Conservation (phyloP, 2,113 vertebrate genomes). For the Etheostoma spectabile region DNA sequence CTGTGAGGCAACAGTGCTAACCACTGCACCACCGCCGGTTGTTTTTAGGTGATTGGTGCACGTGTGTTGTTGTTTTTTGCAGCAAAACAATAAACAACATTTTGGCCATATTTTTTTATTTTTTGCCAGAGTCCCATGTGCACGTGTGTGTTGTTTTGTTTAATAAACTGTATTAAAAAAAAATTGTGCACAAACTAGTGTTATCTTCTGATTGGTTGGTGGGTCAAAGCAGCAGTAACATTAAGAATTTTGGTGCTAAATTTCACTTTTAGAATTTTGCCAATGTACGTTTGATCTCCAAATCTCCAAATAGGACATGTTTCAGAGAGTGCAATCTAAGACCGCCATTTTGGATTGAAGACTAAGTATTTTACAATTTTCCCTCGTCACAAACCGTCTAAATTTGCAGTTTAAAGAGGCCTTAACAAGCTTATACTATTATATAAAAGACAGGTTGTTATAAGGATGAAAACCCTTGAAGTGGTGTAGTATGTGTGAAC, state of each 20-base stretch:
- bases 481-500: background rate
- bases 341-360: background rate
- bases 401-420: background rate
- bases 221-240: too few species aligned
- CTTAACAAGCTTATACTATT: background rate
- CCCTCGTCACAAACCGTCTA: background rate
- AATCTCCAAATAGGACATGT: background rate
- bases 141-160: background rate
- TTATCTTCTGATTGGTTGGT: background rate
- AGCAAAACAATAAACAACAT: background rate
- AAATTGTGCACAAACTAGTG: background rate
- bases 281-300: background rate
- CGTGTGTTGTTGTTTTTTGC: background rate
- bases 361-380: background rate
- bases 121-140: background rate
- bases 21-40: background rate
- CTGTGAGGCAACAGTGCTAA: background rate
- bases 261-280: background rate
- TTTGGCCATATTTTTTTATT: background rate
- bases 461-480: background rate
- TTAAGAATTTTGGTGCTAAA: background rate
- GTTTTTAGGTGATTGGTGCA: slow-evolving; percentile 4
- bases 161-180: background rate
- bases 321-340: background rate
- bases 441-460: background rate